Conservation (phyloP, 2,113 vertebrate genomes). For the Chunga burmeisteri region DNA sequence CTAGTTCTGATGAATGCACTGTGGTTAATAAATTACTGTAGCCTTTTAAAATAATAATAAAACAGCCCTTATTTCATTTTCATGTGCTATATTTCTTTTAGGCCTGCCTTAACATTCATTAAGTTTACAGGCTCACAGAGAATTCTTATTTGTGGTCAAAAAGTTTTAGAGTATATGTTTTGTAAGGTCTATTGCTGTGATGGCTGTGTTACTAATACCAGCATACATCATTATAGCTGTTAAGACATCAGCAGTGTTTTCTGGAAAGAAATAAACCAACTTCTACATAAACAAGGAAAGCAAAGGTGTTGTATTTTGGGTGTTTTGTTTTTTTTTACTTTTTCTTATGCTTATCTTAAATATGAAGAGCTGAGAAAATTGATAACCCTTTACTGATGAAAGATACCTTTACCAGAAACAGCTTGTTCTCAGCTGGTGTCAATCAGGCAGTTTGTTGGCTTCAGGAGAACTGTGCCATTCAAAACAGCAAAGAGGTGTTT, state of each 20-base stretch:
- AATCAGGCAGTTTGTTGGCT: not conserved
- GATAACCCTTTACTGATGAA: not conserved
- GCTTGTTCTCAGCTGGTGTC: not conserved
- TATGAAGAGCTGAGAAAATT: not conserved
- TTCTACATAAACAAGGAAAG: not conserved
- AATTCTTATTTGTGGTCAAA: not conserved
- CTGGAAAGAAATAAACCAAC: not conserved
- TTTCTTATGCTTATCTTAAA: not conserved
- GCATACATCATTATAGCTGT: not conserved
- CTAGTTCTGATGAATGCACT: not conserved
- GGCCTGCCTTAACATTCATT: not conserved
- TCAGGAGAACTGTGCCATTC: not conserved
- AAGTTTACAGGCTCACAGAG: not conserved
- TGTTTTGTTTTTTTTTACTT: not conserved
- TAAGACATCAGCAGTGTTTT: not conserved
- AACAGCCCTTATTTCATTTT: not conserved
- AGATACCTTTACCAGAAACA: not conserved
- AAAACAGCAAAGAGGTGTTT: not conserved
- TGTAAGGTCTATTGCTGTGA: not conserved
- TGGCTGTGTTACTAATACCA: not conserved
- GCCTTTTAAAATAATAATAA: conserved; percentile 1
- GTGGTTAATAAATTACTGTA: not conserved
- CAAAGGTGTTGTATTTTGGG: not conserved
- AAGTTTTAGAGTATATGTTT: conserved; percentile 1
- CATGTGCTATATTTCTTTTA: not conserved